Base-by-base conservation (phyloP, 2,888 invertebrate species). In the Plusia festucae region DNA sequence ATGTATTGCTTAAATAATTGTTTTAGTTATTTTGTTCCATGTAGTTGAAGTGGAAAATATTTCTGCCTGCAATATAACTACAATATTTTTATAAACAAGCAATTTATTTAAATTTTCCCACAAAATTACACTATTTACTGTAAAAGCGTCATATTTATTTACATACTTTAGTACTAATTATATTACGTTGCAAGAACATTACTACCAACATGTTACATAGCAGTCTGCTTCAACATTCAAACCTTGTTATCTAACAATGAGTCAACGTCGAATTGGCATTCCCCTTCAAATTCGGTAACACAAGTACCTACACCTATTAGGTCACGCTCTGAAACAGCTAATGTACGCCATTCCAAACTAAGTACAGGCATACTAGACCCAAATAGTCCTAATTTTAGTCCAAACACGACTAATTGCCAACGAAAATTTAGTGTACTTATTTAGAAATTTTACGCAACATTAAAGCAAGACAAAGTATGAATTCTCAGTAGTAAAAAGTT, bases 241-340 rank as follows among this genome's bases (percentile, higher is more conserved):
- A 54, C 18, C 34, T 49, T 44, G 22, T 22, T 55, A 51, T 49
- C 24, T 53, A 46, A 57, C 53, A 69, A 60, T 61, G 34, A 53
- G 9, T 30, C 20, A 51, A 15, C 53, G 13, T 18, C 20, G 27
- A 44, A 75, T 61, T 51, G 51, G 34, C 53, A 69, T 22, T 16
- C 11, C 30, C 24, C 11, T 53, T 20, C 34, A 54, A 70, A 70
- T 62, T 62, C 16, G 9, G 57, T 57, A 62, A 62, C 16, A 20
- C 44, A 22, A 58, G 62, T 44, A 27, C 40, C 11, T 44, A 44
- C 9, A 40, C 49, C 20, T 53, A 60, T 75, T 51, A 20, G 20
- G 55, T 51, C 40, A 57, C 32, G 15, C 11, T 27, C 6, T 32
- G 11, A 13, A 53, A n/a, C 22, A 40, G 24, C 52, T 34, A 20